Evolutionary conservation across 2,888 invertebrate genomes (phyloP).

Genomic region (Trachelus iudaicus): DNA sequence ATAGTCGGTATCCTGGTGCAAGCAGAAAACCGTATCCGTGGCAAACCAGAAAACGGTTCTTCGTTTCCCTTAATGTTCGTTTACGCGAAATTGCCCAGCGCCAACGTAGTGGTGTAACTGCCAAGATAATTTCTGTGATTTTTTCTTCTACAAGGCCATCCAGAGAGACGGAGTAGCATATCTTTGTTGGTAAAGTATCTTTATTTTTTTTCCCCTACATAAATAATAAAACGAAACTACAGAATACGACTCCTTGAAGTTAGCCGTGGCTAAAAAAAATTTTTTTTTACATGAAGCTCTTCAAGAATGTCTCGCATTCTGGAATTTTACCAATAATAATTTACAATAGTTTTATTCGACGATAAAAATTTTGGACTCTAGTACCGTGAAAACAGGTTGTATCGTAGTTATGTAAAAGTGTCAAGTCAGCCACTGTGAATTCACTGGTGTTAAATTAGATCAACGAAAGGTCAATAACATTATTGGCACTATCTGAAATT

Average conservation of each 20-base stretch:
- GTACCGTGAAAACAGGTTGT: neutral
- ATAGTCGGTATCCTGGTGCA: neutral
- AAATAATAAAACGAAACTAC: neutral
- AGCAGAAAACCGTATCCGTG: neutral
- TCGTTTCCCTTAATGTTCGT: slow-evolving; percentile 21
- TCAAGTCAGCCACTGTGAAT: neutral
- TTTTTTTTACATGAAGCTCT: too few relatives aligned
- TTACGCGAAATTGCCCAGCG: slow-evolving; percentile 28
- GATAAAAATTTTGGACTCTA: neutral
- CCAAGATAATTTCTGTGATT: slow-evolving; percentile 28
- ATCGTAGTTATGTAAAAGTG: neutral
- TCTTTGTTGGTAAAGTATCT: neutral
- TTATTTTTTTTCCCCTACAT: neutral
- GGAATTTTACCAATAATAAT: neutral
- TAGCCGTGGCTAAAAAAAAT: too few relatives aligned
- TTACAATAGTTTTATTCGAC: too few relatives aligned
- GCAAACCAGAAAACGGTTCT: neutral
- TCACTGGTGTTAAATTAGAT: neutral
- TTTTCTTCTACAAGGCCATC: neutral
- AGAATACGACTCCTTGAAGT: too few relatives aligned
- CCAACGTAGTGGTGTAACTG: slow-evolving; percentile 26
- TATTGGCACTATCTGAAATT: neutral
- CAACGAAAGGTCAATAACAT: neutral
- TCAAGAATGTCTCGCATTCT: too few relatives aligned
- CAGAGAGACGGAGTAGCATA: neutral